Evolutionary conservation across 1,140 invertebrate species (phyloP), one percentile per base, ranked within the genome.

Genomic region (Brachionus angularis): DNA sequence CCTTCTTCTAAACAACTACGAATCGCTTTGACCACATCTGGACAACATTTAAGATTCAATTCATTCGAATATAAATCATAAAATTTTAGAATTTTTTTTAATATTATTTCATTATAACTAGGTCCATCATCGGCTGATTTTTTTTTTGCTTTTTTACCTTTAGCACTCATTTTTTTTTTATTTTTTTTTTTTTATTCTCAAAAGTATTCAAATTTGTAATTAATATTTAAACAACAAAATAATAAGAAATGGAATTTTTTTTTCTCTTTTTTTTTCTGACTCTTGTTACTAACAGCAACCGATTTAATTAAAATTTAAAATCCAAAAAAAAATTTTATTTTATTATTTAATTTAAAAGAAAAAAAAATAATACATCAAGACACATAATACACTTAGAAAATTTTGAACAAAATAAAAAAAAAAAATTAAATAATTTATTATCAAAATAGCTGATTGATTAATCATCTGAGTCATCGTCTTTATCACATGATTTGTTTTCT

Each of bases 131-230:
- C 42, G 27, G 42, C 7, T 8, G 16, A 10, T 33, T 67, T 67
- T 12, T 27, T 27, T 33, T 67, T 67, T 16, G 42, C 5, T 36
- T 67, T 67, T 67, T 67, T 42, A 16, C 39, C 16, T 42, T 42
- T 67, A 16, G 42, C 62, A 29, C 62, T 50, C 62, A 50, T 50
- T 50, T 33, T 67, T 29, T 31, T 47, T 64, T 64, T 55, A 1
- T 18, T 36, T 25, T 31, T 47, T 44, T 21, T 29, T 18, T 39
- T 64, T 64, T 25, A 18, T 64, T 47, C 18, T 55, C 52, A 55
- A 31, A 33, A 55, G 31, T 3, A 33, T 55, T 33, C n/a, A n/a
- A n/a, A n/a, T n/a, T n/a, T n/a, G n/a, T n/a, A n/a, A n/a, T n/a
- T n/a, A n/a, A n/a, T n/a, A n/a, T n/a, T n/a, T n/a, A n/a, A n/a